Evolutionary conservation across 1,140 invertebrate genomes (phyloP).

Genomic region (Bilobella aurantiaca): DNA sequence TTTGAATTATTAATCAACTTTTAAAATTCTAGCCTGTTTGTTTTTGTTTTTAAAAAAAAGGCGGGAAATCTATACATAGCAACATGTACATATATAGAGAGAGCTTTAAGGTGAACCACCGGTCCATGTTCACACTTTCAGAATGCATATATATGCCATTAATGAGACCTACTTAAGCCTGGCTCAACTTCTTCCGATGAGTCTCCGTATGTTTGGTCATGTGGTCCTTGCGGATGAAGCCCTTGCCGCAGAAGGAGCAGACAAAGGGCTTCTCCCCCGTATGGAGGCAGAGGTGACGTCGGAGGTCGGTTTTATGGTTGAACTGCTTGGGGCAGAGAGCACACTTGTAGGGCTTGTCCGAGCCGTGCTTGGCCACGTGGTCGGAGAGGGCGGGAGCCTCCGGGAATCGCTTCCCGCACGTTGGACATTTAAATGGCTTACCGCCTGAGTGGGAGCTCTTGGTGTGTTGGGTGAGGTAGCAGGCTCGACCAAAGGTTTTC

Average conservation of each 20-base stretch:
- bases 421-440: slow-evolving; percentile 70
- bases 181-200: slow-evolving; percentile 59
- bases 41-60: too few relatives aligned
- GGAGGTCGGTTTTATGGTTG: slow-evolving; percentile 80
- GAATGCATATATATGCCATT: background rate
- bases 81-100: too few relatives aligned
- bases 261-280: slow-evolving; percentile 61
- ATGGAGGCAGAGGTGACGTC: slow-evolving; percentile 76
- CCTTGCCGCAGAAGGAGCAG: slow-evolving; percentile 71
- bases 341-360: slow-evolving; percentile 80
- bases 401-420: slow-evolving; percentile 72
- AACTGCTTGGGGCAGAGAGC: slow-evolving; percentile 77
- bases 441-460: slow-evolving; percentile 76
- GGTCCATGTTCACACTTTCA: too few relatives aligned
- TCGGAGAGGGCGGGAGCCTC: slow-evolving; percentile 42
- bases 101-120: too few relatives aligned
- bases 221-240: slow-evolving; percentile 87
- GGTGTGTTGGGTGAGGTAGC: slow-evolving; percentile 79
- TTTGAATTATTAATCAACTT: too few relatives aligned
- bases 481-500: slow-evolving; percentile 72
- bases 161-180: slow-evolving; percentile 31
- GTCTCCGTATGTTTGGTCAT: slow-evolving; percentile 86
- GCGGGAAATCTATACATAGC: too few relatives aligned
- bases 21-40: too few relatives aligned
- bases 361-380: slow-evolving; percentile 64